A percentile compares a stretch with the other conserved stretches of the same genome.
Conservation (phyloP, 2,113 vertebrate genomes). For the Chitala chitala region DNA sequence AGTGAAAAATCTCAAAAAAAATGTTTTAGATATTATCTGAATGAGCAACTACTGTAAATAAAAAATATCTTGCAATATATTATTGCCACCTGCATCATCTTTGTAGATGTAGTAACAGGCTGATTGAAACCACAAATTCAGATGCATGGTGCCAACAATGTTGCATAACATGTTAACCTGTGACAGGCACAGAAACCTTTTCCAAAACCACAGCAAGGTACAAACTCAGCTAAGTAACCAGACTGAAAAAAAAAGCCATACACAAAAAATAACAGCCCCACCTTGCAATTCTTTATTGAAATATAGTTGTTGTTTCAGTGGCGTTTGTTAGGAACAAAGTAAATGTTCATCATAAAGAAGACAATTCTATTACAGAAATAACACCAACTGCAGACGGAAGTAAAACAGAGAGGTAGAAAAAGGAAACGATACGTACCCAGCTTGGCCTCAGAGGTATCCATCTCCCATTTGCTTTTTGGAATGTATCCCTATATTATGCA, state of each 20-base stretch:
- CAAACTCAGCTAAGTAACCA: no score
- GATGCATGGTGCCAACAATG: not conserved
- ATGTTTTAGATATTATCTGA: not conserved
- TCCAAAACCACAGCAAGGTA: no score
- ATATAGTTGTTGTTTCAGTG: not conserved
- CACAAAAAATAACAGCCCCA: not conserved
- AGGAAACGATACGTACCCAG: slow-evolving; percentile 83
- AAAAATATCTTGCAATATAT: not conserved
- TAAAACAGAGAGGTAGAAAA: slow-evolving; percentile 51
- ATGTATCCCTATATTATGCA: slow-evolving; percentile 97
- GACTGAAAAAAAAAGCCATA: not conserved
- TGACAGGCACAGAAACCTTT: not conserved
- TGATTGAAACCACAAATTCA: not conserved
- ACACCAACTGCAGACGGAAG: not conserved
- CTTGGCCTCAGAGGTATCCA: slow-evolving; percentile 99
- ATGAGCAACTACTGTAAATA: not conserved
- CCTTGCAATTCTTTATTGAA: not conserved
- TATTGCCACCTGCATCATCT: not conserved
- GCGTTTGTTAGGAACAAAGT: not conserved
- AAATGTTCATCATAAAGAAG: not conserved
- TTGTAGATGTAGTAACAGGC: not conserved
- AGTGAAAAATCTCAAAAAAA: not conserved
- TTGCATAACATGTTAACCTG: not conserved
- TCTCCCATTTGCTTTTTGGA: slow-evolving; percentile 99
- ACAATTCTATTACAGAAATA: not conserved